A percentile compares a stretch with the other conserved stretches of the same genome.
These are phyloP conservation scores for Caenorhabditis remanei DNA, from an alignment of 1,140 invertebrate species.

Conservation along the genomic window DNA sequence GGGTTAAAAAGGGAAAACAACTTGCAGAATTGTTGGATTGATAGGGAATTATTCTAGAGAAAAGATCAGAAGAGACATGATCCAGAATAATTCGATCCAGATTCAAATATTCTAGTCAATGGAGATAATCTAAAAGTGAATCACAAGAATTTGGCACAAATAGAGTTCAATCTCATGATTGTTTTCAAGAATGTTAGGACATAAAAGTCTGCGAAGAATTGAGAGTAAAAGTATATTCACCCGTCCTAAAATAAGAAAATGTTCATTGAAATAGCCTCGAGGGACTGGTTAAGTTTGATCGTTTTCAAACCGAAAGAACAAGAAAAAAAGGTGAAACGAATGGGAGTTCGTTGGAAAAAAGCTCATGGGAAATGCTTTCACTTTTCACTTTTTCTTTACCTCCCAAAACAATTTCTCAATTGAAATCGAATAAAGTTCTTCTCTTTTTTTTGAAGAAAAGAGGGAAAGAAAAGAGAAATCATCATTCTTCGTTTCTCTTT, in stretches of 20 bases:
- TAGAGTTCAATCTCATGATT: too few relatives aligned
- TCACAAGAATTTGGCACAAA: too few relatives aligned
- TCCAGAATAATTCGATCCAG: too few relatives aligned
- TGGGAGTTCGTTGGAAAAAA: neutral
- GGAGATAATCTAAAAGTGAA: too few relatives aligned
- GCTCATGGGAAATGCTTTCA: neutral
- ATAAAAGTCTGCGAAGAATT: too few relatives aligned
- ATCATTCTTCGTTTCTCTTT: conserved; percentile 52
- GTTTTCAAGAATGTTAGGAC: too few relatives aligned
- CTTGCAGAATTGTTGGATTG: too few relatives aligned
- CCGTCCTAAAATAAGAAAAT: neutral
- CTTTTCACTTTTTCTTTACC: neutral
- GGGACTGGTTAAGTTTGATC: conserved; percentile 22
- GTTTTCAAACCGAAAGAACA: neutral
- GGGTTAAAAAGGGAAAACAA: neutral
- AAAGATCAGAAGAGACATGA: too few relatives aligned
- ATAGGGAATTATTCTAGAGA: too few relatives aligned
- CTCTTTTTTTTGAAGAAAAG: neutral
- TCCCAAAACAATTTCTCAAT: conserved; percentile 31
- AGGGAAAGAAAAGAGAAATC: neutral
- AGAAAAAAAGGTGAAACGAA: neutral
- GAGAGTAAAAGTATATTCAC: too few relatives aligned
- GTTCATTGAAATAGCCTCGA: neutral
- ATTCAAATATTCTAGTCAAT: too few relatives aligned
- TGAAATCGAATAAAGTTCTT: conserved; percentile 53